Evolutionary conservation across 2,888 invertebrate species (phyloP), one percentile per base, ranked within the genome.

Genomic region (Athripsodes cinereus): DNA sequence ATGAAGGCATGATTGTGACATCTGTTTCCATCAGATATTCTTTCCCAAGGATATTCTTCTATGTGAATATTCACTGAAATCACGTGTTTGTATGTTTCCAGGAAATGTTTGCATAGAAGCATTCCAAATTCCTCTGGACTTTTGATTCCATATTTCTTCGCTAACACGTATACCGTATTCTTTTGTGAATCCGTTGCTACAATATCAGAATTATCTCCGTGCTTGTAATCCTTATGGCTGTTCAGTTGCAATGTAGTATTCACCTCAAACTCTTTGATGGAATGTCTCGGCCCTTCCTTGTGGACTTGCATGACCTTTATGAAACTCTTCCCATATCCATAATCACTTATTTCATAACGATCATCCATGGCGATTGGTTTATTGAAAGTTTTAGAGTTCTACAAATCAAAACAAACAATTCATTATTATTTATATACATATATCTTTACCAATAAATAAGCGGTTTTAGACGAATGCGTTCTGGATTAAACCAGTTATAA

Each of bases 141-240:
- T 65, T 84, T 83, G 26, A 90, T 82, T 52, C 90, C 90, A 68
- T 86, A 78, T 67, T 88, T 87, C 69, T 89, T 90, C 6, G 90
- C 90, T 65, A 90, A 70, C 40, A 90, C 72, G 69, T 89, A 90
- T 35, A 90, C 86, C 1, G 89, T 90, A 69, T 91, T 91, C 73
- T 90, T 90, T 70, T 90, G 90, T 0, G 89, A 86, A 68, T 90
- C 90, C 1, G 90, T 90, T 11, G 90, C 90, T 18, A 91, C 85
- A 60, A 91, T 86, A 68, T 88, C 87, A 53, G 84, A 81, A 69
- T 91, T 91, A 72, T 90, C 87, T n/a, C 87, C 87, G 63, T 78
- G 69, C 1, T 86, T 72, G 71, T 88, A 91, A 64, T 90, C 89
- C 64, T 83, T 84, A 68, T 85, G 83, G 2, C 83, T 83, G 60